Percentiles rank a stretch among this genome's conserved stretches.
phyloP scores from a whole-genome alignment of 2,888 invertebrate genomes.

The Dynastes hyllus region DNA sequence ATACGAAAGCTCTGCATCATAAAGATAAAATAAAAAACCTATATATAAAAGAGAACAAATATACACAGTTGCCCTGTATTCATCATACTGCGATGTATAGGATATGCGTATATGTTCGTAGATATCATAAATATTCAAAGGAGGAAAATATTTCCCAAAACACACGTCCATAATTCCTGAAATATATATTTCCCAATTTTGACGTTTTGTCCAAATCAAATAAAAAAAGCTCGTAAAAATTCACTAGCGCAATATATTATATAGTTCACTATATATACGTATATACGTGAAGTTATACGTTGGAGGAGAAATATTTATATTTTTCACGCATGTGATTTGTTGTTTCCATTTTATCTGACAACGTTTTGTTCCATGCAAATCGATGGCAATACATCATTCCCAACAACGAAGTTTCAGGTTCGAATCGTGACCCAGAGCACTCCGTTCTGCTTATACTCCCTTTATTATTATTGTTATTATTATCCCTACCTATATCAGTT shows the following conservation, averaged over 20 bases:
- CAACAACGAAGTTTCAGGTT: conserved; percentile 43
- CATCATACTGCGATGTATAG: conserved; percentile 32
- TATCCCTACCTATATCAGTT: conserved; percentile 40
- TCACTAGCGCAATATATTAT: conserved; percentile 41
- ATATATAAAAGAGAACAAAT: conserved; percentile 32
- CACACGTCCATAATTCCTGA: conserved; percentile 44
- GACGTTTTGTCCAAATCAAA: conserved; percentile 46
- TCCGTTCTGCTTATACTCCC: conserved; percentile 5
- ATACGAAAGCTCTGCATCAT: conserved; percentile 32
- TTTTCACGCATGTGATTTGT: conserved; percentile 51
- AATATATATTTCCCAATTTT: conserved; percentile 48
- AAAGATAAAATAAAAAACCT: conserved; percentile 44
- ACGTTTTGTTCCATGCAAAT: conserved; percentile 47
- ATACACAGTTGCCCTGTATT: conserved; percentile 24
- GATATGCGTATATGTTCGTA: conserved; percentile 34
- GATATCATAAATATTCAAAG: conserved; percentile 44
- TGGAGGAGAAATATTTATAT: conserved; percentile 48
- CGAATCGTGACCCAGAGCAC: conserved; percentile 34
- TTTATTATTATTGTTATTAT: conserved; percentile 20
- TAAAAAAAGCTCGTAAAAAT: conserved; percentile 47
- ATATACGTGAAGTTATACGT: conserved; percentile 21
- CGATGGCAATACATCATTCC: conserved; percentile 49
- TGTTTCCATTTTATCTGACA: conserved; percentile 49
- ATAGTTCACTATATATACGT: conserved; percentile 28
- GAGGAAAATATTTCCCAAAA: conserved; percentile 43